Evolutionary conservation across 2,797 vertebrate species (phyloP).

Genomic region (Glossophaga mutica): DNA sequence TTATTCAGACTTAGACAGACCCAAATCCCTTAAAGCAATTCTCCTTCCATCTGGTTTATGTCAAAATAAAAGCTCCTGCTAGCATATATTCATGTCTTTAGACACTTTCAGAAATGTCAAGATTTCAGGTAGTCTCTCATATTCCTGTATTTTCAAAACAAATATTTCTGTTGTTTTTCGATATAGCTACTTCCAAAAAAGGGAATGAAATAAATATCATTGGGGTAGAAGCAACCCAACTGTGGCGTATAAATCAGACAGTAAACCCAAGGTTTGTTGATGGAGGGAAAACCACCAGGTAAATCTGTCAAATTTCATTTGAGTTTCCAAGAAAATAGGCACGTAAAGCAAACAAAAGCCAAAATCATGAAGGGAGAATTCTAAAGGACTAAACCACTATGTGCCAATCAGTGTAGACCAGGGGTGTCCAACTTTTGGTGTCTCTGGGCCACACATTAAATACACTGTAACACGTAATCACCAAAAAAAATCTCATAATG

Average conservation of each 20-base stretch:
- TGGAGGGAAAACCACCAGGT: conserved; percentile 11
- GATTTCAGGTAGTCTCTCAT: conserved; percentile 7
- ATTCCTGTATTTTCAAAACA: background rate
- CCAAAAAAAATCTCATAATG: too few relatives aligned
- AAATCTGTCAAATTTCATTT: conserved; percentile 15
- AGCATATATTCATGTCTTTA: conserved; percentile 20
- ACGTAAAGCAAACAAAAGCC: background rate
- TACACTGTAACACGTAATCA: too few relatives aligned
- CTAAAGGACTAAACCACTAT: background rate
- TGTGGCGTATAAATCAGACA: background rate
- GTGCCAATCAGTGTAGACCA: background rate
- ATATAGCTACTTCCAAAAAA: background rate
- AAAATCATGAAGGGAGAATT: background rate
- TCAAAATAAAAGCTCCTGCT: conserved; percentile 54
- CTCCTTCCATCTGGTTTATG: conserved; percentile 20
- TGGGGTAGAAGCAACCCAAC: background rate
- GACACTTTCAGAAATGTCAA: background rate
- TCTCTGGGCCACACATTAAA: too few relatives aligned
- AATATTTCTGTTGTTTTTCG: background rate
- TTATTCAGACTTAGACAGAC: conserved; percentile 33
- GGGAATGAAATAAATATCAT: conserved; percentile 15
- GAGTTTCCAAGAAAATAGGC: background rate
- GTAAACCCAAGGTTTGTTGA: background rate
- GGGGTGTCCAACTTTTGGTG: too few relatives aligned
- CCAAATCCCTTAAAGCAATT: conserved; percentile 50